Evolutionary conservation across 2,888 invertebrate species (phyloP), one percentile per base, ranked within the genome.

Genomic region (Scelioninae gen. 2): DNA sequence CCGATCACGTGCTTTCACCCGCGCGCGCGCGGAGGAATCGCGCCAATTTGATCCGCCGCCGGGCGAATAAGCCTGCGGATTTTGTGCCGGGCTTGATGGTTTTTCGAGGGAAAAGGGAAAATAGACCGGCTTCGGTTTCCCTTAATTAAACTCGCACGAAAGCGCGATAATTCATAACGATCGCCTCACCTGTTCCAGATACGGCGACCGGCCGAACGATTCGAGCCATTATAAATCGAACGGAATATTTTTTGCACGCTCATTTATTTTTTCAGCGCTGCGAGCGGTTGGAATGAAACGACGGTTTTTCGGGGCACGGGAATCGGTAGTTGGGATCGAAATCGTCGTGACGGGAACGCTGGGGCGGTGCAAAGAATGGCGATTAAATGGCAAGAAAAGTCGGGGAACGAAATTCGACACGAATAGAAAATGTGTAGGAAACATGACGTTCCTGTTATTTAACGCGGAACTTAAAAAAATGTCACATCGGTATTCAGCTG

Each of bases 151-250:
- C 55, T 35, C 37, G 25, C 28, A 64, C 28, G 64, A 64, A 64
- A 64, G 64, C 46, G 46, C 33, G 53, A 45, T 64, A 28, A 53
- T 55, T 55, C 46, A 46, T 64, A 64, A 55, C 55, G 37, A 25
- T 46, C 28, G 64, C 53, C 64, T 55, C 55, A 22, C 53, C 55
- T 55, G 64, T 64, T 64, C 64, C 53, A 64, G 52, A 63, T 63
- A 63, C 63, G 15, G 52, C 52, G 52, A 63, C 53, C 53, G 48
- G 48, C 18, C 18, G 52, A 19, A 45, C 35, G 19, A 64, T 64
- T 53, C 28, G 52, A 64, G 35, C n/a, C 18, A 45, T 53, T 63
- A 50, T 28, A 31, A 31, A 11, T 18, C 15, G 43, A 33, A 35
- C 16, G 25, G 22, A 60, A 39, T 16, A 48, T 60, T 48, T 60